A percentile compares a stretch with the other conserved stretches of the same genome.
phyloP scores from a whole-genome alignment of 37 sponge, comb jelly and placozoan species.

The Oopsacas minuta region DNA sequence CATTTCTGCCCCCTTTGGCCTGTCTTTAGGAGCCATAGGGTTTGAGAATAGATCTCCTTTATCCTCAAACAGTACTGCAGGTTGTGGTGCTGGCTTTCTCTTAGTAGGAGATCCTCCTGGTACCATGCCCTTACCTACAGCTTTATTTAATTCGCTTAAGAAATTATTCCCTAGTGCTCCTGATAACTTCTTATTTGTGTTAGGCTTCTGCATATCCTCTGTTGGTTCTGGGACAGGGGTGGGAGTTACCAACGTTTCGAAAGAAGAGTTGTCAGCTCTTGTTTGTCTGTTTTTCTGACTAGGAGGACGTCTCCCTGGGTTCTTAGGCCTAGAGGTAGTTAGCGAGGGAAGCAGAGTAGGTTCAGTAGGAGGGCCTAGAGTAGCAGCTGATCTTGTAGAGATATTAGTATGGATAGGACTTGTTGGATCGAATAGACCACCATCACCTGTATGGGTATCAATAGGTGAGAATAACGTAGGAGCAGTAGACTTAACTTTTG shows the following conservation, averaged over 20 bases:
- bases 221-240: neutral
- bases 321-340: neutral
- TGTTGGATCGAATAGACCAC: neutral
- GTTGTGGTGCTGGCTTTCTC: neutral
- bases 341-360: neutral
- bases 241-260: neutral
- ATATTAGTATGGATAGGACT: neutral
- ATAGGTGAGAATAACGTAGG: neutral
- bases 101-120: neutral
- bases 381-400: neutral
- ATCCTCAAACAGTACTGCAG: neutral
- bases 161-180: neutral
- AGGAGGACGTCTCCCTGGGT: neutral
- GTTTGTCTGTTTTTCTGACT: neutral
- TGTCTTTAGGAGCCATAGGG: neutral
- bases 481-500: neutral
- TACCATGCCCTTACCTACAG: neutral
- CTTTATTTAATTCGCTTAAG: neutral
- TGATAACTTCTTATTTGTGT: neutral
- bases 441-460: neutral
- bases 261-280: neutral
- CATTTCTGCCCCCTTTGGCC: neutral
- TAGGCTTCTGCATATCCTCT: neutral
- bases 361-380: neutral
- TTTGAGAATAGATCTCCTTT: slow-evolving; percentile 8